A percentile compares a stretch with the other conserved stretches of the same genome.
Evolutionary conservation across 2,888 invertebrate genomes (phyloP).

Genomic region (Noctua pronuba): DNA sequence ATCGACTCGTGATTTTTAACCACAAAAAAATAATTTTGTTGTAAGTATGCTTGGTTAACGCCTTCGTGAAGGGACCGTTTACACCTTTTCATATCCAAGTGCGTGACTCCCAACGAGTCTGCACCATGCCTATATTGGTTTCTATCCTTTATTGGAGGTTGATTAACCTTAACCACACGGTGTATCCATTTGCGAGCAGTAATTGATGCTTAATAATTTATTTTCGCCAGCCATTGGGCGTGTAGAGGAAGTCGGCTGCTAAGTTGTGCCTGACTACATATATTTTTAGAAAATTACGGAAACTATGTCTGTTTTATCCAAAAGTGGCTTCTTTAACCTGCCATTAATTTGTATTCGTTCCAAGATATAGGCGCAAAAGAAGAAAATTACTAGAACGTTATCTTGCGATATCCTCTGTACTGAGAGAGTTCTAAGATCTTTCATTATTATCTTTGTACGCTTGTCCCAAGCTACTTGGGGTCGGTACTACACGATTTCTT

Average conservation of each 20-base stretch:
- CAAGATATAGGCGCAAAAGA: too few relatives aligned
- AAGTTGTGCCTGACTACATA: slow-evolving; percentile 10
- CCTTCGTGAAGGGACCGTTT: neutral
- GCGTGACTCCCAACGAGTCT: neutral
- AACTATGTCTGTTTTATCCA: neutral
- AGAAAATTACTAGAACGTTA: neutral
- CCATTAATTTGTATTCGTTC: neutral
- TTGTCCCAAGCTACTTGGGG: neutral
- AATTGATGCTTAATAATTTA: slow-evolving; percentile 65
- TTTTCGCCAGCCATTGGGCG: slow-evolving; percentile 45
- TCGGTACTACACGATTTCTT: neutral
- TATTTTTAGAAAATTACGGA: neutral
- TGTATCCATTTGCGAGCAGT: slow-evolving; percentile 55
- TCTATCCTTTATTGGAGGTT: slow-evolving; percentile 58
- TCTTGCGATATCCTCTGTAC: neutral
- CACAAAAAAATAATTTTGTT: neutral
- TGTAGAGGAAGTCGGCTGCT: slow-evolving; percentile 39
- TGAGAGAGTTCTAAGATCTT: neutral
- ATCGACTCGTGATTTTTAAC: neutral
- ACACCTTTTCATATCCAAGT: neutral
- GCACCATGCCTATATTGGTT: slow-evolving; percentile 26
- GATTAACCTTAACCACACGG: slow-evolving; percentile 55
- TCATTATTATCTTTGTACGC: neutral
- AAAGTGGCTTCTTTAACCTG: neutral
- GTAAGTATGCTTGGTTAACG: neutral